A percentile compares a stretch with the other conserved stretches of the same genome.
phyloP scores from a whole-genome alignment of 1,140 invertebrate species.

The Megathymus violae region DNA sequence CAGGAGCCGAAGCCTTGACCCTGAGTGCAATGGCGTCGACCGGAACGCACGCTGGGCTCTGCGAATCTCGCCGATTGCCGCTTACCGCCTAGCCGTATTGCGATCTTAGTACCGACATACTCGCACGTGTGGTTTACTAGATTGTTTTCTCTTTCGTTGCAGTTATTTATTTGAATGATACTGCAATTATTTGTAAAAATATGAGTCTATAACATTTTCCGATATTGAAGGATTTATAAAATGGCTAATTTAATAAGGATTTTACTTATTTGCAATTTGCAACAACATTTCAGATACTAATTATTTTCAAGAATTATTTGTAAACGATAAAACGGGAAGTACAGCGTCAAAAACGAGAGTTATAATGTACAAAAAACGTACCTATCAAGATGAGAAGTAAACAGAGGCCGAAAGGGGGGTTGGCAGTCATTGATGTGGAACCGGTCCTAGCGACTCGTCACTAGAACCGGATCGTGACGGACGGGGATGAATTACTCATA shows the following conservation, averaged over 20 bases:
- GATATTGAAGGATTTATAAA: too few species aligned
- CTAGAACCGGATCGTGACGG: conserved; percentile 69
- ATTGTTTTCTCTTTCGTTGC: conserved; percentile 68
- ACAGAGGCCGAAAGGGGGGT: conserved; percentile 60
- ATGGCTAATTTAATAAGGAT: too few species aligned
- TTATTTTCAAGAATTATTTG: too few species aligned
- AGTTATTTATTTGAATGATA: conserved; percentile 19
- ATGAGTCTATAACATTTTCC: too few species aligned
- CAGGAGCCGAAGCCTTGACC: conserved; percentile 80
- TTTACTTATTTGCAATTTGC: too few species aligned
- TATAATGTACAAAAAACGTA: conserved; percentile 59
- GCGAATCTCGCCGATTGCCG: conserved; percentile 71
- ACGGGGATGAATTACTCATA: conserved; percentile 76
- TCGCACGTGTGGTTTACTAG: conserved; percentile 64
- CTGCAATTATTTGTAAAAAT: too few species aligned
- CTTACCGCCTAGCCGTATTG: conserved; percentile 64
- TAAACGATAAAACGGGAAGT: conserved; percentile 20
- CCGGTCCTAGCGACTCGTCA: conserved; percentile 68
- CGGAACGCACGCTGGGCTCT: conserved; percentile 76
- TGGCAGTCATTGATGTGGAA: conserved; percentile 79
- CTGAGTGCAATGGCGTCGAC: conserved; percentile 80
- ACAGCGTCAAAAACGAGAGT: conserved; percentile 67
- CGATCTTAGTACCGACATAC: conserved; percentile 64
- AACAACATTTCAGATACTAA: too few species aligned
- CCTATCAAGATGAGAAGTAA: conserved; percentile 62